phyloP scores from a whole-genome alignment of 2,797 vertebrate genomes.

The Syngnathus acus region DNA sequence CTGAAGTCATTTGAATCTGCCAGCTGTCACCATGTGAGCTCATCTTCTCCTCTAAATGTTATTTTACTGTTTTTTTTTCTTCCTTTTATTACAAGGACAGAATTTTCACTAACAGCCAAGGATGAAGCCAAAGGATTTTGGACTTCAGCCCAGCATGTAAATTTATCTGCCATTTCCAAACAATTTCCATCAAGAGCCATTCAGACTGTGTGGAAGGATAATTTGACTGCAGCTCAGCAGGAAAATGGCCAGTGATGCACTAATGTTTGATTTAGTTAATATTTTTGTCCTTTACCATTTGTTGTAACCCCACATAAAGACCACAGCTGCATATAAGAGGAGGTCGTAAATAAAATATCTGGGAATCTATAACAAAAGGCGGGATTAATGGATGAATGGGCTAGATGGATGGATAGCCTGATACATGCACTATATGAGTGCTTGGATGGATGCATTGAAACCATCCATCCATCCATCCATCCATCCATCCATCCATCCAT shows the following conservation, averaged over 20 bases:
- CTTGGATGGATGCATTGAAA: not conserved
- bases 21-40: constrained; percentile 36
- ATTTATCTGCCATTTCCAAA: constrained; percentile 63
- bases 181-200: constrained; percentile 68
- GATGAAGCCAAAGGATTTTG: constrained; percentile 54
- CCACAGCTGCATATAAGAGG: constrained; percentile 52
- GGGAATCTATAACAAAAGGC: constrained; percentile 23
- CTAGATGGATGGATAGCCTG: not conserved
- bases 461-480: not conserved
- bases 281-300: constrained; percentile 49
- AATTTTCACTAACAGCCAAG: constrained; percentile 41
- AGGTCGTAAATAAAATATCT: constrained; percentile 41
- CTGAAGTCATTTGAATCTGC: constrained; percentile 35
- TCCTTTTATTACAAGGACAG: constrained; percentile 18
- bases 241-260: constrained; percentile 50
- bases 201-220: constrained; percentile 55
- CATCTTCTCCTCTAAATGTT: constrained; percentile 31
- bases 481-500: not conserved
- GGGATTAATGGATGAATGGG: not conserved
- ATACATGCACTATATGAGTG: not conserved
- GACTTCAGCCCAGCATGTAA: constrained; percentile 61
- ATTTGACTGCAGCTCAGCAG: constrained; percentile 58
- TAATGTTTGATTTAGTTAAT: constrained; percentile 57
- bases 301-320: constrained; percentile 42
- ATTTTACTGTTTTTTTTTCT: constrained; percentile 17